Evolutionary conservation across 2,888 invertebrate species (phyloP), one percentile per base, ranked within the genome.

Genomic region (Pharmacophagus antenor): DNA sequence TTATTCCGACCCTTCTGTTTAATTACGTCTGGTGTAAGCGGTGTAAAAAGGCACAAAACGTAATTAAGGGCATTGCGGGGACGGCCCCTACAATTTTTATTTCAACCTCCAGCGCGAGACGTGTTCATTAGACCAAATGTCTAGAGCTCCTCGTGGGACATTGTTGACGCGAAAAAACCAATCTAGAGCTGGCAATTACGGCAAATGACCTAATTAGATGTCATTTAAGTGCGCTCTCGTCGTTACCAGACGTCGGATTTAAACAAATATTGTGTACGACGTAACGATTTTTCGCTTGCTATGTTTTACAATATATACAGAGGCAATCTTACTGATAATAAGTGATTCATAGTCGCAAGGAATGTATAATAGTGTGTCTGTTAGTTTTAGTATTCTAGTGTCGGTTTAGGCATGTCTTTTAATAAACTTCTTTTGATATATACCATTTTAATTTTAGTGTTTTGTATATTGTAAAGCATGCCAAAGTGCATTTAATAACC

Each of bases 111-210:
- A 67, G 70, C 69, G 63, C 70, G 70, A 77, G 79, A 76, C 80
- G 76, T 79, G 80, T 85, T 85, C 85, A 87, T 89, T 88, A 86
- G 80, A 80, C 67, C 70, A 73, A 80, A 77, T 76, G 80, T 76
- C 73, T 68, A 70, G 67, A 64, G 65, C 65, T 67, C 74, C 86
- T 81, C 83, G 65, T 64, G 86, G 84, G 88, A 82, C 79, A 70
- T 73, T 78, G 81, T 80, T 83, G 85, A 82, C 85, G 84, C 76
- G 85, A 88, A 89, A 87, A 88, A 88, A 83, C 84, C 87, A 86
- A 88, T 88, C 85, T 85, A 79, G 80, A 79, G 79, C 76, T 73
- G 72, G 86, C 85, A 85, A 89, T 88, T 88, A 88, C 85, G 79
- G 79, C 80, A 83, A 88, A 88, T 82, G 84, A 82, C 77, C 81